Evolutionary conservation across 1,140 invertebrate species (phyloP), one percentile per base, ranked within the genome.

Genomic region (Zaprionus nigranus): DNA sequence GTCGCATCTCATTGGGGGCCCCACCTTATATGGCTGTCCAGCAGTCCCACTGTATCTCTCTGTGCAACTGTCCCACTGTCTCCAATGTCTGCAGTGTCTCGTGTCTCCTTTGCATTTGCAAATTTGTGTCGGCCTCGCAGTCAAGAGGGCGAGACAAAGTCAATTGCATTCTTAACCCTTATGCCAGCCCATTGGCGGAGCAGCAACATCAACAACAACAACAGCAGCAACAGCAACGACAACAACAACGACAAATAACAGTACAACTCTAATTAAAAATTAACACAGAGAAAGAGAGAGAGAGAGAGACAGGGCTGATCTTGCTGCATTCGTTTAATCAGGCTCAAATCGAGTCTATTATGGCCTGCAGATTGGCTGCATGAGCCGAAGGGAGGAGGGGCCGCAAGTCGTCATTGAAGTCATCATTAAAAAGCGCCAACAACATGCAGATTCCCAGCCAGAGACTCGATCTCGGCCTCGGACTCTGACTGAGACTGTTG

Each of bases 201-300:
- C 38, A 57, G 22, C 38, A 59, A 68, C 66, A 46, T 56, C 69
- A 84, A 71, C 66, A 53, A 65, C 69, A 84, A 78, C 60, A 76
- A n/a, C n/a, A n/a, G 30, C 38, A 57, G 22, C 38, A 59, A 68
- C 66, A 46, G 69, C 66, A 53, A 73, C 66, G 70, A 65, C 51
- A 49, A 59, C 81, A 70, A 61, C 72, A 38, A 70, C 73, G 70
- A 82, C 86, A 87, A 87, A 90, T 91, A 87, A 87, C 87, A 83
- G 82, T 91, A 87, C 87, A 91, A 90, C 76, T 90, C 86, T 90
- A 90, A 88, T 88, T 88, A 88, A 88, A 88, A 88, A 88, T 88
- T 90, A 88, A 90, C 86, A 90, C 85, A 88, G 51, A 40, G 38
- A n/a, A n/a, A 40, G 38, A 40, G 38, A 40, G 38, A 5, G 28